A percentile compares a stretch with the other conserved stretches of the same genome.
Conservation (phyloP, 2,888 invertebrate species). For the Phortica magna region DNA sequence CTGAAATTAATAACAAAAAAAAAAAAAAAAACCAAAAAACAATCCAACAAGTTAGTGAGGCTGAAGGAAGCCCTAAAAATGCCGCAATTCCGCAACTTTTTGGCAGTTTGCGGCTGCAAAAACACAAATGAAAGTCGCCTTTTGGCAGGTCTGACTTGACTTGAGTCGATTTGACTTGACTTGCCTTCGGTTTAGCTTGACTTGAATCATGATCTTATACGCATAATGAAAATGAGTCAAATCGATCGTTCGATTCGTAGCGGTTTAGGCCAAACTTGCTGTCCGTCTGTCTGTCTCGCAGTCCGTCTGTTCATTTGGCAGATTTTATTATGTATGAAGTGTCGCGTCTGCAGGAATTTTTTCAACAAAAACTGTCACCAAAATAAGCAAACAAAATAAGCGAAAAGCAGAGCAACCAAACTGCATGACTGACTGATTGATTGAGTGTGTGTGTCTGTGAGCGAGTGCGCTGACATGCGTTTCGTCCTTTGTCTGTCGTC, state of each 20-base stretch:
- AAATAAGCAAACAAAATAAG: slow-evolving; percentile 36
- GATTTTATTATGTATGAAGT: slow-evolving; percentile 71
- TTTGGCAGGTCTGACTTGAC: too few species aligned
- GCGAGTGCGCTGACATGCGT: background rate
- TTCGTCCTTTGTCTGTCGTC: background rate
- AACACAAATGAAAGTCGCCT: background rate
- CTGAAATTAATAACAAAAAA: slow-evolving; percentile 65
- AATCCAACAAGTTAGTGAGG: background rate
- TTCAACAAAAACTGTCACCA: slow-evolving; percentile 34
- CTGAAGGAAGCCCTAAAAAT: slow-evolving; percentile 63
- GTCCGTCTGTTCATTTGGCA: background rate
- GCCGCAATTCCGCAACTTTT: slow-evolving; percentile 44
- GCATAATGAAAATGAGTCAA: slow-evolving; percentile 33
- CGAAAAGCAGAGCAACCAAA: slow-evolving; percentile 36
- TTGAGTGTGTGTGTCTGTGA: slow-evolving; percentile 11
- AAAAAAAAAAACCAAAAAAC: slow-evolving; percentile 27
- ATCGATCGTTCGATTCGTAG: slow-evolving; percentile 45
- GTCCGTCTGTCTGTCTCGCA: slow-evolving; percentile 46
- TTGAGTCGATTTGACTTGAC: too few species aligned
- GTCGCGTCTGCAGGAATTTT: slow-evolving; percentile 67
- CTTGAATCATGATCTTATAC: background rate
- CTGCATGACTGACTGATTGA: background rate
- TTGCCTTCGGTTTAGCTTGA: too few species aligned
- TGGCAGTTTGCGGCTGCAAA: slow-evolving; percentile 18
- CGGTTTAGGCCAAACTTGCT: slow-evolving; percentile 40